Conservation (phyloP, 2,797 vertebrate species). For the Phoeniculus purpureus region DNA sequence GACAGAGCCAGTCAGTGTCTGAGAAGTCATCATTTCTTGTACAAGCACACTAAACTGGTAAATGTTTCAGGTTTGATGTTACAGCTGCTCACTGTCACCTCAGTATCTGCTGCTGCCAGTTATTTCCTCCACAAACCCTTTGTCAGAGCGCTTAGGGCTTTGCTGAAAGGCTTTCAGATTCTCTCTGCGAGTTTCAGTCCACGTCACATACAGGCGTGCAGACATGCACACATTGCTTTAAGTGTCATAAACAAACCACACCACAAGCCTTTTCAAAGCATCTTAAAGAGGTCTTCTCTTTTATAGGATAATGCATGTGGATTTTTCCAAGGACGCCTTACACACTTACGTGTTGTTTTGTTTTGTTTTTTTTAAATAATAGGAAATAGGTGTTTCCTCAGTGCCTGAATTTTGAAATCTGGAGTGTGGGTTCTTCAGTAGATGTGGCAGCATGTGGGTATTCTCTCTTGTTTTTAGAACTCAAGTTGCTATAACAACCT, state of each 20-base stretch:
- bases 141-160: slow-evolving; percentile 18
- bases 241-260: slow-evolving; percentile 35
- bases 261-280: slow-evolving; percentile 13
- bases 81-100: slow-evolving; percentile 59
- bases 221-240: slow-evolving; percentile 9
- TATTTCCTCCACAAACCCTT: slow-evolving; percentile 43
- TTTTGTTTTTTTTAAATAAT: slow-evolving; percentile 26
- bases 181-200: slow-evolving; percentile 27
- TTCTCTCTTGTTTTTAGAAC: slow-evolving; percentile 65
- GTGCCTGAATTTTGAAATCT: slow-evolving; percentile 27
- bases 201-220: not conserved
- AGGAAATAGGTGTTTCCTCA: slow-evolving; percentile 55
- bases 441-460: slow-evolving; percentile 63
- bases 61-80: slow-evolving; percentile 58
- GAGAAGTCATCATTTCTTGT: slow-evolving; percentile 41
- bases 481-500: slow-evolving; percentile 66
- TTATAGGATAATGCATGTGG: not conserved
- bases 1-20: slow-evolving; percentile 8
- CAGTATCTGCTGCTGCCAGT: slow-evolving; percentile 43
- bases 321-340: slow-evolving; percentile 13
- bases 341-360: not conserved
- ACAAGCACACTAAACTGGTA: slow-evolving; percentile 26
- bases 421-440: slow-evolving; percentile 40
- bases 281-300: slow-evolving; percentile 11
- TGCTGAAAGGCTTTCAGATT: slow-evolving; percentile 55